phyloP scores from a whole-genome alignment of 2,113 vertebrate species.

The Shinisaurus crocodilurus region DNA sequence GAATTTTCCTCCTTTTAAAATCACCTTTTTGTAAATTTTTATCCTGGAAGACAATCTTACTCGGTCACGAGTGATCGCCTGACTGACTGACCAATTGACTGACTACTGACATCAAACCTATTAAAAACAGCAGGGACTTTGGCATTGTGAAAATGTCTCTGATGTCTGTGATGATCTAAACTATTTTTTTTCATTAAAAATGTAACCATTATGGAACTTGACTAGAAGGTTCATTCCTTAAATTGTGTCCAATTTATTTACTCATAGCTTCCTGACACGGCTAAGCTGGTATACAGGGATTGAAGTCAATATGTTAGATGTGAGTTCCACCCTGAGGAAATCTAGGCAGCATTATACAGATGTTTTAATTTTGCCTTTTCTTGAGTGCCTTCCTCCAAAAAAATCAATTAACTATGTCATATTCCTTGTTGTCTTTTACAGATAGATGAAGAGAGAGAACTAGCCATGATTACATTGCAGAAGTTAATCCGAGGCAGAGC shows the following conservation, averaged over 20 bases:
- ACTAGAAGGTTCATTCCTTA: not conserved
- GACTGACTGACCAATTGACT: no score
- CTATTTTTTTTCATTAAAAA: not conserved
- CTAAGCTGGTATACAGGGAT: not conserved
- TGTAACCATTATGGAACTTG: not conserved
- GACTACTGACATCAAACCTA: not conserved
- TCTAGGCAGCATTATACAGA: not conserved
- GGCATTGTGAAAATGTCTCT: not conserved
- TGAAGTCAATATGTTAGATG: not conserved
- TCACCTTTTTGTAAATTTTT: no score
- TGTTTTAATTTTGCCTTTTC: not conserved
- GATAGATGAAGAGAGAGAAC: conserved; percentile 89
- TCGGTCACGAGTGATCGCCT: no score
- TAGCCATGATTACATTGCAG: conserved; percentile 88
- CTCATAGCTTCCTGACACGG: not conserved
- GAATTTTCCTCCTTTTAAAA: no score
- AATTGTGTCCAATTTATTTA: not conserved
- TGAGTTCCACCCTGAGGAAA: conserved; percentile 25
- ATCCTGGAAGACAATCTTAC: no score
- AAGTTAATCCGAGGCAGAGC: conserved; percentile 89
- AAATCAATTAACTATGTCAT: conserved; percentile 13
- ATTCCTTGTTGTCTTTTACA: conserved; percentile 62
- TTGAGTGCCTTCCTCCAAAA: not conserved
- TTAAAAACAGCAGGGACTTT: not conserved
- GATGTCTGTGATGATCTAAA: not conserved